phyloP scores from a whole-genome alignment of 2,888 invertebrate genomes.

The Diplazon laetatorius region DNA sequence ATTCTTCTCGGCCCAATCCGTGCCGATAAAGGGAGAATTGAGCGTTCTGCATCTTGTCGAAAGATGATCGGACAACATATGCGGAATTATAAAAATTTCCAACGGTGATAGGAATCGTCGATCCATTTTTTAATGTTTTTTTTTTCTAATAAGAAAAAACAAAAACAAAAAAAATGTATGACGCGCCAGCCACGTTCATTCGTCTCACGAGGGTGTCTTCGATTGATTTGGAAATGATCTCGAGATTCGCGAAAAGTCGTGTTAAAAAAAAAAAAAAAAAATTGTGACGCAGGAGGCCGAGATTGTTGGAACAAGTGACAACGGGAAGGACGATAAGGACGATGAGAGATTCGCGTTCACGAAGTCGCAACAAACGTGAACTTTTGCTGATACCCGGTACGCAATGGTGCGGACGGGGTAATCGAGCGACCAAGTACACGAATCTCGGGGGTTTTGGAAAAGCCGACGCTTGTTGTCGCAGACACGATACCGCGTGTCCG shows the following conservation, averaged over 20 bases:
- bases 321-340: conserved; percentile 57
- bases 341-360: conserved; percentile 79
- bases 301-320: conserved; percentile 37
- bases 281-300: conserved; percentile 60
- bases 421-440: conserved; percentile 90
- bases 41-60: too few relatives aligned
- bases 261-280: conserved; percentile 1
- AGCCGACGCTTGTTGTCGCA: conserved; percentile 92
- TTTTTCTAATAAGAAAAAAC: too few relatives aligned
- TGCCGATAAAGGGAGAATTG: neutral
- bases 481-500: conserved; percentile 93
- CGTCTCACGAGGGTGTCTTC: conserved; percentile 51
- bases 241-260: neutral
- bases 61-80: too few relatives aligned
- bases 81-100: neutral
- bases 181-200: neutral
- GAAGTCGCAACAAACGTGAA: conserved; percentile 85
- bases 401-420: conserved; percentile 96
- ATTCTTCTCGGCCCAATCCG: too few relatives aligned
- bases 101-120: neutral
- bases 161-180: neutral
- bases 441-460: conserved; percentile 92
- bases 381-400: conserved; percentile 94
- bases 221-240: conserved; percentile 13
- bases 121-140: neutral